These are phyloP conservation scores for Anneissia japonica DNA, from an alignment of 35 echinoderm and acorn worm species.

Conservation along the genomic window DNA sequence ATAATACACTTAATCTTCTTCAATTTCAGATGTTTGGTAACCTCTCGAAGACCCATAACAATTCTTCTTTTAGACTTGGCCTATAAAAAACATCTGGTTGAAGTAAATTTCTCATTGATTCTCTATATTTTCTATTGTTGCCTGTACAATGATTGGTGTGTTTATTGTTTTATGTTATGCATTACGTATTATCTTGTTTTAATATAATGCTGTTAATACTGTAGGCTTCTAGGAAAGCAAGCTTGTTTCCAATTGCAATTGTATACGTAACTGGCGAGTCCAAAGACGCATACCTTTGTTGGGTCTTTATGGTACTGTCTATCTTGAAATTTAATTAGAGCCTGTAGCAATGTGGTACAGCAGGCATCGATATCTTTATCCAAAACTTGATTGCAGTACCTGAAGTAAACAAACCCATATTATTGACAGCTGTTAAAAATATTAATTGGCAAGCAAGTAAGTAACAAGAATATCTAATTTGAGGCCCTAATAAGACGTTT, in stretches of 20 bases:
- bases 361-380: conserved; percentile 96
- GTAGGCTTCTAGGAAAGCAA: no score
- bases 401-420: conserved; percentile 25
- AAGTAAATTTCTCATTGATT: neutral
- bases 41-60: conserved; percentile 95
- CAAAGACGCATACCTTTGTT: conserved; percentile 93
- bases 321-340: conserved; percentile 88
- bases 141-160: no score
- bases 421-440: no score
- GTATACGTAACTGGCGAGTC: no score
- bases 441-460: no score
- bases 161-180: no score
- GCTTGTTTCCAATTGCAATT: no score
- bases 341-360: conserved; percentile 83
- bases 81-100: conserved; percentile 36
- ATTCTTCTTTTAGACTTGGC: conserved; percentile 90
- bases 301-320: conserved; percentile 98
- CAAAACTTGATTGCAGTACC: conserved; percentile 93
- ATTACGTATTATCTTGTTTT: no score
- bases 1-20: conserved; percentile 93
- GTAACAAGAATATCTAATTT: no score
- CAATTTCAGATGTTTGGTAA: conserved; percentile 87
- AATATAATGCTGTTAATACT: no score
- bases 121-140: neutral
- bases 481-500: no score